Evolutionary conservation across 2,888 invertebrate genomes (phyloP), one percentile per base, ranked within the genome.

Genomic region (Luffia ferchaultella): DNA sequence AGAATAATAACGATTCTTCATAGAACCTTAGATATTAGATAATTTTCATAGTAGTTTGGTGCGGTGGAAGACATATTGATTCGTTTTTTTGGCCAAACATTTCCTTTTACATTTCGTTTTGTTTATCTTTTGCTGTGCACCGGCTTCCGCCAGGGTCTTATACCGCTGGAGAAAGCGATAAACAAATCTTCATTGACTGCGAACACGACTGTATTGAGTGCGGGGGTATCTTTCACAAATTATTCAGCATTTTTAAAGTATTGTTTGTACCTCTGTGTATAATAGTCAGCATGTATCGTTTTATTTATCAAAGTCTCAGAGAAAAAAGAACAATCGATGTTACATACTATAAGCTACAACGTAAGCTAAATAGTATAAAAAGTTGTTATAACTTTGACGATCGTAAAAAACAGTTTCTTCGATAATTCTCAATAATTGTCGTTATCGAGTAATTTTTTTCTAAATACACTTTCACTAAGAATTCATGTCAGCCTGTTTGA

Each of bases 131-230:
- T 67, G 68, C 70, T 69, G 70, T 68, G 68, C 75, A 68, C 70
- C 74, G 72, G 73, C 67, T 61, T 54, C 65, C 60, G 63, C 68
- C 76, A 82, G 82, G 82, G 79, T 77, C 80, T 79, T 69, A 80
- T 80, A 71, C 70, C 80, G 70, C 70, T 80, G 79, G 78, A 80
- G 65, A 76, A 78, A 78, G 80, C 80, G 70, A 82, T 80, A 70
- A 82, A 79, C 79, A 77, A 79, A 79, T 67, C 80, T 61, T 78
- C 82, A 72, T 71, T 43, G 20, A 44, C 50, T 3, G 42, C 73
- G 72, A 76, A 74, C 69, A 65, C 75, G 16, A 12, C 30, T 12
- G 30, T 12, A 12, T n/a, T n/a, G n/a, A n/a, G n/a, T n/a, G n/a
- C n/a, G n/a, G n/a, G n/a, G n/a, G n/a, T n/a, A n/a, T n/a, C n/a